A percentile compares a stretch with the other conserved stretches of the same genome.
These are phyloP conservation scores for Odontomyia ornata DNA, from an alignment of 2,888 invertebrate genomes.

Conservation along the genomic window DNA sequence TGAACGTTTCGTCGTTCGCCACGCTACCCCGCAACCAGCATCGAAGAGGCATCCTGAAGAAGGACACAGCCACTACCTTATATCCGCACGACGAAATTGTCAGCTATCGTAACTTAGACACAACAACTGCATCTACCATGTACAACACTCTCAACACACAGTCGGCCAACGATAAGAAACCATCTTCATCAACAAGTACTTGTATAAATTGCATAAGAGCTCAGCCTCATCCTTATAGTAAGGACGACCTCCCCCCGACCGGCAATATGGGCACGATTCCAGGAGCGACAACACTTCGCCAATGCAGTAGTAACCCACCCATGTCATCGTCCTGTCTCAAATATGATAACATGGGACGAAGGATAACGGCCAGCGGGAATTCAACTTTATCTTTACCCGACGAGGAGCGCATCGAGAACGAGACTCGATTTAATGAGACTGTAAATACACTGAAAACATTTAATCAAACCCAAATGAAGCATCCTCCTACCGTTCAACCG, in stretches of 20 bases:
- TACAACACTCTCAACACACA: slow-evolving; percentile 52
- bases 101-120: slow-evolving; percentile 63
- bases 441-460: slow-evolving; percentile 54
- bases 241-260: slow-evolving; percentile 47
- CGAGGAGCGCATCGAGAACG: slow-evolving; percentile 63
- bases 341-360: slow-evolving; percentile 90
- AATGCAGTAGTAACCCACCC: slow-evolving; percentile 29
- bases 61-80: slow-evolving; percentile 59
- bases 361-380: slow-evolving; percentile 88
- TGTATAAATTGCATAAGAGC: slow-evolving; percentile 56
- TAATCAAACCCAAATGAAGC: slow-evolving; percentile 40
- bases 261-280: slow-evolving; percentile 44
- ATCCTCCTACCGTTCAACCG: slow-evolving; percentile 36
- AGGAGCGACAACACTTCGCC: slow-evolving; percentile 40
- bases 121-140: slow-evolving; percentile 53
- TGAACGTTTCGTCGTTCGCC: slow-evolving; percentile 64
- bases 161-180: slow-evolving; percentile 44
- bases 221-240: slow-evolving; percentile 49
- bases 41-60: slow-evolving; percentile 62
- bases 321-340: slow-evolving; percentile 64
- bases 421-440: slow-evolving; percentile 60
- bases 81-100: slow-evolving; percentile 64
- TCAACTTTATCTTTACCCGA: slow-evolving; percentile 86
- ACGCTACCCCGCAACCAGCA: slow-evolving; percentile 65
- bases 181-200: slow-evolving; percentile 53